phyloP scores from a whole-genome alignment of 2,888 invertebrate species.

The Scaptomyza flava region DNA sequence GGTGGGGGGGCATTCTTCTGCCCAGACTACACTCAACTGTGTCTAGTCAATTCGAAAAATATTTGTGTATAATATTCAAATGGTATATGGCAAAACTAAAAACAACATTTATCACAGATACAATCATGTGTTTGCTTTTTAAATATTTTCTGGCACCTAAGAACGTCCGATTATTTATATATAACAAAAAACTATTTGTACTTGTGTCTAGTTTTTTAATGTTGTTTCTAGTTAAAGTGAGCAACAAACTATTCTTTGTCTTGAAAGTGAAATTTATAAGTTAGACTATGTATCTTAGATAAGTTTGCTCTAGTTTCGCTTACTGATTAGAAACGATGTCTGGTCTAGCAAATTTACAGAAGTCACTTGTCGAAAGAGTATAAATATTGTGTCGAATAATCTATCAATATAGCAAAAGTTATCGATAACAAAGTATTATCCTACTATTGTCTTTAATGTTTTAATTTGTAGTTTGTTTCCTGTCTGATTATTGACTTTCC shows the following conservation, averaged over 20 bases:
- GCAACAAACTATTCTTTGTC: constrained; percentile 14
- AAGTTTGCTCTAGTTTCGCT: constrained; percentile 19
- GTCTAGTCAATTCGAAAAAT: constrained; percentile 48
- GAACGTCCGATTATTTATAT: constrained; percentile 1
- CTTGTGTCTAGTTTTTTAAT: constrained; percentile 5
- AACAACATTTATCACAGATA: constrained; percentile 46
- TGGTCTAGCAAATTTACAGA: neutral
- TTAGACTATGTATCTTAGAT: constrained; percentile 32
- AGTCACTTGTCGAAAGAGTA: too few relatives aligned
- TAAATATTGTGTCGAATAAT: neutral
- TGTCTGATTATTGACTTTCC: neutral
- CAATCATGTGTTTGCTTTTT: constrained; percentile 19
- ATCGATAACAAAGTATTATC: neutral
- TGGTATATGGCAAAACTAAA: constrained; percentile 23
- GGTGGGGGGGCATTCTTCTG: constrained; percentile 44
- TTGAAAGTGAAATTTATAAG: constrained; percentile 2
- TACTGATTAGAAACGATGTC: neutral
- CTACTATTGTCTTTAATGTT: neutral
- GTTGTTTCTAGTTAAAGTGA: neutral
- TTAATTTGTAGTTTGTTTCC: neutral
- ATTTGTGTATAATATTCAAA: constrained; percentile 62
- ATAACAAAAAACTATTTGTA: neutral
- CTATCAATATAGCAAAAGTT: too few relatives aligned
- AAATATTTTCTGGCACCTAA: constrained; percentile 20
- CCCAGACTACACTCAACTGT: neutral